Evolutionary conservation across 2,888 invertebrate genomes (phyloP), one percentile per base, ranked within the genome.

Genomic region (Sabatieria punctata): DNA sequence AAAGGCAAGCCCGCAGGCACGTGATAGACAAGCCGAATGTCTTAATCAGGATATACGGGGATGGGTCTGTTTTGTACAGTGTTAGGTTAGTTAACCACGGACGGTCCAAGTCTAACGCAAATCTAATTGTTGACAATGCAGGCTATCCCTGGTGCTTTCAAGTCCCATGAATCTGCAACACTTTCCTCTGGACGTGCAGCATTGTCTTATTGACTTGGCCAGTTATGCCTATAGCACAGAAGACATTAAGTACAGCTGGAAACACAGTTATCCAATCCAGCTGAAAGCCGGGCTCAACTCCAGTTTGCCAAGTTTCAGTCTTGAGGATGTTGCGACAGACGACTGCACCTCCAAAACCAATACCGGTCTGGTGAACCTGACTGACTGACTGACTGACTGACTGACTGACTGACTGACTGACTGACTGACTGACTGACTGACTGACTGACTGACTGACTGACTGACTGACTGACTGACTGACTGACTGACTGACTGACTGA

Each of bases 161-260:
- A n/a, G n/a, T n/a, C n/a, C n/a, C n/a, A n/a, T n/a, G n/a, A n/a
- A n/a, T n/a, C n/a, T n/a, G n/a, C n/a, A n/a, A n/a, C n/a, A n/a
- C n/a, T n/a, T n/a, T n/a, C n/a, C n/a, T n/a, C n/a, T n/a, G n/a
- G n/a, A n/a, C n/a, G n/a, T n/a, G n/a, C n/a, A n/a, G n/a, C n/a
- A n/a, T n/a, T n/a, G n/a, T n/a, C 85, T 86, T 47, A 75, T 93
- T 55, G 76, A 85, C 63, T 85, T 93, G 82, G 89, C 91, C 58
- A 89, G 89, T 69, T 93, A 95, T 70, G 93, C 93, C 52, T 93
- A 91, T 82, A 91, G 91, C 40, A 91, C 89, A n/a, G n/a, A 83
- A 58, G 88, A 89, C 71, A 74, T 89, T 61, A 84, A 85, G 58
- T 89, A 89, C 72, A 74, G 83, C 56, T 89, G 89, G 89, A 88